These are phyloP conservation scores for Xenus cinereus DNA, from an alignment of 2,113 vertebrate genomes.

Conservation along the genomic window DNA sequence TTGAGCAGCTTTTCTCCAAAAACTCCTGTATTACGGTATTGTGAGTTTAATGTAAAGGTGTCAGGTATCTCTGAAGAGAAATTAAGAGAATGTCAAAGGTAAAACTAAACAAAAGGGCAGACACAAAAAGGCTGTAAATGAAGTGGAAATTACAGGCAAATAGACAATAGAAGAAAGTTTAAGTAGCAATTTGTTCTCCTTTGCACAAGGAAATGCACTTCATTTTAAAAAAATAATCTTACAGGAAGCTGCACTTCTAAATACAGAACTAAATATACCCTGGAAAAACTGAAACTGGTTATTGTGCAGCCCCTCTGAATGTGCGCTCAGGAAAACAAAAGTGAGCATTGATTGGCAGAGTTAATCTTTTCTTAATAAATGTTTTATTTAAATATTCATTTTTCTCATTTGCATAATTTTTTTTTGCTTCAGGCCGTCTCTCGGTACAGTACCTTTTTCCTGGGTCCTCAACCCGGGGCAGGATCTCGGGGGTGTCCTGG, in stretches of 20 bases:
- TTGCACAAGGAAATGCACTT: slow-evolving; percentile 49
- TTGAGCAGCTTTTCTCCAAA: background rate
- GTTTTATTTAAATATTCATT: slow-evolving; percentile 40
- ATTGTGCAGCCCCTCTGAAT: background rate
- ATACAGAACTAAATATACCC: slow-evolving; percentile 29
- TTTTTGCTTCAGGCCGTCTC: background rate
- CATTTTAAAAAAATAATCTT: background rate
- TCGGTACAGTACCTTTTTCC: background rate
- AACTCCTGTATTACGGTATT: background rate
- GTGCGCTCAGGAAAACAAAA: background rate
- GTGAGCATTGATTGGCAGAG: slow-evolving; percentile 7
- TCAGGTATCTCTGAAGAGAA: slow-evolving; percentile 60
- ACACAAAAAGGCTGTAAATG: slow-evolving; percentile 56
- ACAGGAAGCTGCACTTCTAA: slow-evolving; percentile 10
- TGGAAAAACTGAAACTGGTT: background rate
- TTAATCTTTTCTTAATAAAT: slow-evolving; percentile 25
- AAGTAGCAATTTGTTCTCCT: slow-evolving; percentile 63
- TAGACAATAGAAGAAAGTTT: slow-evolving; percentile 65
- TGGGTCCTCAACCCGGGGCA: accelerated
- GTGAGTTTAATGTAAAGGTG: slow-evolving; percentile 63
- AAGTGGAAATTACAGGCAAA: slow-evolving; percentile 63
- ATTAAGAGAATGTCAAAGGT: slow-evolving; percentile 62
- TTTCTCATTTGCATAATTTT: background rate
- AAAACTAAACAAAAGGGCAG: slow-evolving; percentile 60
- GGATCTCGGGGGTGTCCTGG: background rate